These are phyloP conservation scores for Trimorus sp. DNA, from an alignment of 2,888 invertebrate species.

Conservation along the genomic window DNA sequence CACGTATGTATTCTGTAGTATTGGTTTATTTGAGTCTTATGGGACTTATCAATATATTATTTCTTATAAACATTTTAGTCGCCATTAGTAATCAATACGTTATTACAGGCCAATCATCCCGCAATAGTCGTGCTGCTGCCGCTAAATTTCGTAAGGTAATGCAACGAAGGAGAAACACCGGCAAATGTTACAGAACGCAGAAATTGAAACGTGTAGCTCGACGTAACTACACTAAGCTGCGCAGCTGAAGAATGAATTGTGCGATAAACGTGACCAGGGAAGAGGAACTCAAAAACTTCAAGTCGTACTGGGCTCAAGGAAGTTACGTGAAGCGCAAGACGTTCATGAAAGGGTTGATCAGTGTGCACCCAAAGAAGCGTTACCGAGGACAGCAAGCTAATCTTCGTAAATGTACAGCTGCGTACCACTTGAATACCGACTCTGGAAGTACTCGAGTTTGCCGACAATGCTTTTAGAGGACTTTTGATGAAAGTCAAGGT, in stretches of 20 bases:
- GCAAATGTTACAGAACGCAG: constrained; percentile 28
- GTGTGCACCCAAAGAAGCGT: constrained; percentile 30
- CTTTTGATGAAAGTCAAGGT: constrained; percentile 25
- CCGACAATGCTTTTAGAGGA: constrained; percentile 20
- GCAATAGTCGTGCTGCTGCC: constrained; percentile 26
- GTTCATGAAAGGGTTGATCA: constrained; percentile 25
- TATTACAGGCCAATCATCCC: constrained; percentile 17
- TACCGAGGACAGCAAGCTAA: constrained; percentile 9
- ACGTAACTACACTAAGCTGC: constrained; percentile 24
- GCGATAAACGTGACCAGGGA: constrained; percentile 30
- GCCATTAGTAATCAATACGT: constrained; percentile 19
- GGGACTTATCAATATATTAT: too few species aligned
- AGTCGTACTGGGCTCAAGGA: constrained; percentile 29
- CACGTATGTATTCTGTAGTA: constrained; percentile 34
- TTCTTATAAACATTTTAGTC: constrained; percentile 22
- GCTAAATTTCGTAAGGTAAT: constrained; percentile 20
- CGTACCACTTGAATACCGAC: constrained; percentile 25
- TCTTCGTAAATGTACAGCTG: constrained; percentile 27
- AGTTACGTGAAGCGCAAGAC: constrained; percentile 39
- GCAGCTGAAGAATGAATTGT: constrained; percentile 32
- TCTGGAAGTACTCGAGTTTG: constrained; percentile 37
- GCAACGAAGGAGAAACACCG: constrained; percentile 30
- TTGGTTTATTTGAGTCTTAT: constrained; percentile 22
- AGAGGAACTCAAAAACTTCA: constrained; percentile 28
- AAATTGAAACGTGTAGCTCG: constrained; percentile 14